These are phyloP conservation scores for Dinocampus coccinellae DNA, from an alignment of 2,888 invertebrate genomes.

Conservation along the genomic window DNA sequence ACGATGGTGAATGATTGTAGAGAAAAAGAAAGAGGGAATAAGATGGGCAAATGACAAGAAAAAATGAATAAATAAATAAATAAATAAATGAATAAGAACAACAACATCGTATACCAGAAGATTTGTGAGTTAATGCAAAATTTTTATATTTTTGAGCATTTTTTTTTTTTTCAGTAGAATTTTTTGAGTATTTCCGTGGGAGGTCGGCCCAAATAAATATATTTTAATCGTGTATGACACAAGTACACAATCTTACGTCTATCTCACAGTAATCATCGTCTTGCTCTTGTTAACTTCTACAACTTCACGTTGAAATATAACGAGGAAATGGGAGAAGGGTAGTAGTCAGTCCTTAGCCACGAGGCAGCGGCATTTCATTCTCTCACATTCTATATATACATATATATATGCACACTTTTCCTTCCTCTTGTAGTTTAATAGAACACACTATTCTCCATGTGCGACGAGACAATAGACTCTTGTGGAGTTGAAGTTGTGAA, in stretches of 20 bases:
- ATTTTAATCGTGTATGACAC: background rate
- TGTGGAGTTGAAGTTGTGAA: background rate
- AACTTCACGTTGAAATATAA: background rate
- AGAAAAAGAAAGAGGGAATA: background rate
- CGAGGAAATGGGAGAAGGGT: background rate
- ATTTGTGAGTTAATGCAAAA: conserved; percentile 40
- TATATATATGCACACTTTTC: no score
- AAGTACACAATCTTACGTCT: background rate
- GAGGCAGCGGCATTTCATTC: conserved; percentile 31
- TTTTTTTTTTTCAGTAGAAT: conserved; percentile 37
- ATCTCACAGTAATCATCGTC: conserved; percentile 6
- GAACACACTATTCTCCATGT: conserved; percentile 39
- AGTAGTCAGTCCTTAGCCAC: conserved; percentile 9
- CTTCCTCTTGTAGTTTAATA: conserved; percentile 39
- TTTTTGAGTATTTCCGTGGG: conserved; percentile 28
- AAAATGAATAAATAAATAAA: background rate
- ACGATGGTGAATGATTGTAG: conserved; percentile 8
- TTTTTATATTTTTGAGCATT: no score
- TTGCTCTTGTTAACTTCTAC: conserved; percentile 27
- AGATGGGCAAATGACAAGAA: background rate
- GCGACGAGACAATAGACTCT: conserved; percentile 39
- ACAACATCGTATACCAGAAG: conserved; percentile 9
- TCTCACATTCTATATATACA: background rate
- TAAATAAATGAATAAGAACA: conserved; percentile 19
- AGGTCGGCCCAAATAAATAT: background rate